phyloP scores from a whole-genome alignment of 2,113 vertebrate species.

The Clarias gariepinus region DNA sequence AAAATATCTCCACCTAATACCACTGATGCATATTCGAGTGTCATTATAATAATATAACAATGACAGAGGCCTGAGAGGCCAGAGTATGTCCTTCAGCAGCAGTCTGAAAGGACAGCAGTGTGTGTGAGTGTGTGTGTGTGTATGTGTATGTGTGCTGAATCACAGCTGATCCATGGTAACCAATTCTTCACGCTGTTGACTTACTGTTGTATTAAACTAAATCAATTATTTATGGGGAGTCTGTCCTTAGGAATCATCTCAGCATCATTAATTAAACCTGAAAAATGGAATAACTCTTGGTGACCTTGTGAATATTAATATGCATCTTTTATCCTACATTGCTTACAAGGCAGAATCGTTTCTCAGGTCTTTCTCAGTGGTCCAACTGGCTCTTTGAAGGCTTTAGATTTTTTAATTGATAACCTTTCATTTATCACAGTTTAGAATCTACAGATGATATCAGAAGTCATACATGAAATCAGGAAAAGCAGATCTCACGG shows the following conservation, averaged over 20 bases:
- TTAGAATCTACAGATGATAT: background rate
- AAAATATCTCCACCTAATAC: background rate
- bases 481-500: background rate
- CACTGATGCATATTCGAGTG: background rate
- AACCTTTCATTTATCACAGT: background rate
- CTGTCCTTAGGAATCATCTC: background rate
- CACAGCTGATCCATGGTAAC: background rate
- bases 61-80: background rate
- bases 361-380: no score
- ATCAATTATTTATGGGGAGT: background rate
- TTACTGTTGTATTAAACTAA: background rate
- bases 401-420: background rate
- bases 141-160: background rate
- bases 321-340: no score
- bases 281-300: background rate
- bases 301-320: background rate
- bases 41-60: background rate
- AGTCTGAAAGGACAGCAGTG: background rate
- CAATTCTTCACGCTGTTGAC: slow-evolving; percentile 1
- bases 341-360: background rate
- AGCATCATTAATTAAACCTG: background rate
- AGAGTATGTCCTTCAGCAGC: background rate
- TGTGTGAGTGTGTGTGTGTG: background rate
- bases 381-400: background rate
- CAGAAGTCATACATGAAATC: background rate